Conservation (phyloP, 2,797 vertebrate genomes). For the Micrastur ruficollis region DNA sequence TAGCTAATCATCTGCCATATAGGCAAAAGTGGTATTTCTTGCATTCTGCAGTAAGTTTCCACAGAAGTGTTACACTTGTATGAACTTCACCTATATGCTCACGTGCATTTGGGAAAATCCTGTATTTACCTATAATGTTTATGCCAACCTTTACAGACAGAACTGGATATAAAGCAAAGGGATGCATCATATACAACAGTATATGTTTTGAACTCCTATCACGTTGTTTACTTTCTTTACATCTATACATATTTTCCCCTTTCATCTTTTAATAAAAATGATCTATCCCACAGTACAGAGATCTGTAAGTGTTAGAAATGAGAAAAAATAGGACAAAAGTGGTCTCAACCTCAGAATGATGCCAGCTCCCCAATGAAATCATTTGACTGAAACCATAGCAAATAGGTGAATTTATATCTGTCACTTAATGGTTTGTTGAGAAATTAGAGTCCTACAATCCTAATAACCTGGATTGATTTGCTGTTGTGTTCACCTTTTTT, state of each 20-base stretch:
- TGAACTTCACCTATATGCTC: not conserved
- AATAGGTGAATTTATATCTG: slow-evolving; percentile 95
- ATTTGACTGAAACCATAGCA: slow-evolving; percentile 90
- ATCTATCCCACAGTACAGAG: not conserved
- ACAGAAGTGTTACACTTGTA: not conserved
- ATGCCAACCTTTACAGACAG: not conserved
- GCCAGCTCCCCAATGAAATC: slow-evolving; percentile 90
- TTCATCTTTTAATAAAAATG: not conserved
- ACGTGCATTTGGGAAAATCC: not conserved
- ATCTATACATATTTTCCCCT: not conserved
- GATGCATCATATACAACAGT: not conserved
- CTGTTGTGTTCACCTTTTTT: slow-evolving; percentile 82
- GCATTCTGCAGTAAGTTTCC: not conserved
- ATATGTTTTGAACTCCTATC: not conserved
- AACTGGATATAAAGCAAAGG: not conserved
- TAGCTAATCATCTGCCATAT: not conserved
- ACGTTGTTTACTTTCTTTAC: not conserved
- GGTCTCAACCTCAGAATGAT: slow-evolving; percentile 83
- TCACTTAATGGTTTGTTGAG: slow-evolving; percentile 93
- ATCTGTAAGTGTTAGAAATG: slow-evolving; percentile 33
- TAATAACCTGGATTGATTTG: slow-evolving; percentile 89
- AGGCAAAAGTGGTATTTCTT: slow-evolving; percentile 24
- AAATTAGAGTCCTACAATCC: slow-evolving; percentile 85
- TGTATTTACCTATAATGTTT: not conserved
- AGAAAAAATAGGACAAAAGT: slow-evolving; percentile 85